Conservation (phyloP, 2,888 invertebrate species). For the Lepidochrysops patricia region DNA sequence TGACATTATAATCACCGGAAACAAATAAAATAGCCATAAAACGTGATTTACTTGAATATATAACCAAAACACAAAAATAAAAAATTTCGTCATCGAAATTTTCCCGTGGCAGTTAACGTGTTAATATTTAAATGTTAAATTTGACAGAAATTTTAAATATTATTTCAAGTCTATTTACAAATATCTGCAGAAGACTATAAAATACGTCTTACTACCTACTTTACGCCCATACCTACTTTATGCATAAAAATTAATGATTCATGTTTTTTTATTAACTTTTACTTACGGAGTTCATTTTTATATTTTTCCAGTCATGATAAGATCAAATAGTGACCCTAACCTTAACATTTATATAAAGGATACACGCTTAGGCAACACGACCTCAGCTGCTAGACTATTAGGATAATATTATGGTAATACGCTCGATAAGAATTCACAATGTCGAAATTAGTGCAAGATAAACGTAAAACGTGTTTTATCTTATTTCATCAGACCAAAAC, state of each 20-base stretch:
- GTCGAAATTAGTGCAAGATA: slow-evolving; percentile 1
- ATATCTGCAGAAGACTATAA: no score
- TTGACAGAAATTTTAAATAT: no score
- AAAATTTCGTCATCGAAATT: slow-evolving; percentile 9
- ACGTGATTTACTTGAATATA: slow-evolving; percentile 14
- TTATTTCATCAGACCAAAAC: background rate
- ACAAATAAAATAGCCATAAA: slow-evolving; percentile 15
- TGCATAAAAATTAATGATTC: no score
- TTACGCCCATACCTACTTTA: no score
- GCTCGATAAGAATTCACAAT: background rate
- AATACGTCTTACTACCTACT: no score
- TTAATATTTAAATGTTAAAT: background rate
- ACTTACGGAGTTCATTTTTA: no score
- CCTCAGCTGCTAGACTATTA: background rate
- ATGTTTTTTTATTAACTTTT: no score
- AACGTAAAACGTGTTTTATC: background rate
- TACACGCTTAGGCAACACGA: background rate
- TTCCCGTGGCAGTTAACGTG: slow-evolving; percentile 8
- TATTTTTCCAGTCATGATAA: background rate
- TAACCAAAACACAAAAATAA: slow-evolving; percentile 15
- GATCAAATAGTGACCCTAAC: background rate
- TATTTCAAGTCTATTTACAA: no score
- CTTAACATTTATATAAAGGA: slow-evolving; percentile 1
- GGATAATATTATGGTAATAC: slow-evolving; percentile 6
- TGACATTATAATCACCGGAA: slow-evolving; percentile 17